Evolutionary conservation across 2,888 invertebrate species (phyloP).

Genomic region (Drosophila seclusa): DNA sequence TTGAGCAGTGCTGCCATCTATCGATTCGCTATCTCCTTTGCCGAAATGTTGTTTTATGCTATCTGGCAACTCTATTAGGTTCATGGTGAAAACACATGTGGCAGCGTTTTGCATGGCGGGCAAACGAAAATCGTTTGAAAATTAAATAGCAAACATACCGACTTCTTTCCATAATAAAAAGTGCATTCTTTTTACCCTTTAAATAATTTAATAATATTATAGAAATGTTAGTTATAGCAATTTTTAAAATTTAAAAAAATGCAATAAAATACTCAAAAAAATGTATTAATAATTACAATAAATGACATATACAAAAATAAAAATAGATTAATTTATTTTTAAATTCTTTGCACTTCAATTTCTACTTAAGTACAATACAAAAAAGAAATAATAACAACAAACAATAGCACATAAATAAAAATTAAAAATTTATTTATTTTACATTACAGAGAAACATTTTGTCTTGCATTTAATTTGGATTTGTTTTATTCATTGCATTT

Average conservation of each 20-base stretch:
- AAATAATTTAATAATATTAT: not conserved
- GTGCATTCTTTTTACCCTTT: too few relatives aligned
- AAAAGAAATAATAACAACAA: not conserved
- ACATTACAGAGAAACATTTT: not conserved
- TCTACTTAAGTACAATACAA: not conserved
- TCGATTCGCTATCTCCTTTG: not conserved
- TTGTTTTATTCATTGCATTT: conserved; percentile 62
- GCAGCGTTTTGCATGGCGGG: not conserved
- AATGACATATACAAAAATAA: not conserved
- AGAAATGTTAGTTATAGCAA: not conserved
- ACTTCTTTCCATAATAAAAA: not conserved
- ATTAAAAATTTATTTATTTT: not conserved
- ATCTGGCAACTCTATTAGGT: not conserved
- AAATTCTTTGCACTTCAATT: not conserved
- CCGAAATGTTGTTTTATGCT: not conserved
- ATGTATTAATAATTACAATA: not conserved
- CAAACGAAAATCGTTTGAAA: not conserved
- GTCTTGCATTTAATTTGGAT: conserved; percentile 5
- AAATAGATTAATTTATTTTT: not conserved
- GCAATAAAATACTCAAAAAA: not conserved
- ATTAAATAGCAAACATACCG: not conserved
- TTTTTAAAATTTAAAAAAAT: not conserved
- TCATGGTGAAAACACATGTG: not conserved
- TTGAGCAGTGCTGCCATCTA: not conserved
- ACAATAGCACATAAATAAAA: not conserved